Percentiles rank a stretch among this genome's conserved stretches.
Evolutionary conservation across 2,113 vertebrate species (phyloP).

Genomic region (Anolis carolinensis): DNA sequence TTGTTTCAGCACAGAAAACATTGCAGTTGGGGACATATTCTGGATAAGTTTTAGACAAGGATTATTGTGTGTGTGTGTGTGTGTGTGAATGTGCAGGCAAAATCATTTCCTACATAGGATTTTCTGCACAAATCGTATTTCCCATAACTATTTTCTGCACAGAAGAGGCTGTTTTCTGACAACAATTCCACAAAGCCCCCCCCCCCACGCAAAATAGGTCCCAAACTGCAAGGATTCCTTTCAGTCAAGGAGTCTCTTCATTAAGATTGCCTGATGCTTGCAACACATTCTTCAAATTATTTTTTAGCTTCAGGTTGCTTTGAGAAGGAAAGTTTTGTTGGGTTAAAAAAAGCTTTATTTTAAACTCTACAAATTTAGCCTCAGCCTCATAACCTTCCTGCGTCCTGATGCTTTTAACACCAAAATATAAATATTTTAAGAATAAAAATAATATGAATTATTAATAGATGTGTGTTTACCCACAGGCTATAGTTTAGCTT

Average conservation of each 20-base stretch:
- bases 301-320: not conserved
- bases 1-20: too few relatives aligned
- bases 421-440: conserved; percentile 34
- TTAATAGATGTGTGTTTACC: conserved; percentile 38
- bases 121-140: too few relatives aligned
- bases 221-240: too few relatives aligned
- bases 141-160: too few relatives aligned
- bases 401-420: conserved; percentile 36
- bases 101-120: not conserved
- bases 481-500: conserved; percentile 34
- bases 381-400: conserved; percentile 33
- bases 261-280: too few relatives aligned
- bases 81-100: not conserved
- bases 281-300: too few relatives aligned
- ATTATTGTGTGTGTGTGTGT: not conserved
- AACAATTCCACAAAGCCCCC: too few relatives aligned
- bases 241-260: too few relatives aligned
- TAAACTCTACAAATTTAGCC: not conserved
- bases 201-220: too few relatives aligned
- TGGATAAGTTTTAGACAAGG: too few relatives aligned
- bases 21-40: too few relatives aligned
- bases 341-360: not conserved
- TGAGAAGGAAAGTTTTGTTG: not conserved
- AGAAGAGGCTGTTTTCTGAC: too few relatives aligned
- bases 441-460: conserved; percentile 49